Evolutionary conservation across 2,797 vertebrate genomes (phyloP), one percentile per base, ranked within the genome.

Genomic region (Pangasius larnaudii): DNA sequence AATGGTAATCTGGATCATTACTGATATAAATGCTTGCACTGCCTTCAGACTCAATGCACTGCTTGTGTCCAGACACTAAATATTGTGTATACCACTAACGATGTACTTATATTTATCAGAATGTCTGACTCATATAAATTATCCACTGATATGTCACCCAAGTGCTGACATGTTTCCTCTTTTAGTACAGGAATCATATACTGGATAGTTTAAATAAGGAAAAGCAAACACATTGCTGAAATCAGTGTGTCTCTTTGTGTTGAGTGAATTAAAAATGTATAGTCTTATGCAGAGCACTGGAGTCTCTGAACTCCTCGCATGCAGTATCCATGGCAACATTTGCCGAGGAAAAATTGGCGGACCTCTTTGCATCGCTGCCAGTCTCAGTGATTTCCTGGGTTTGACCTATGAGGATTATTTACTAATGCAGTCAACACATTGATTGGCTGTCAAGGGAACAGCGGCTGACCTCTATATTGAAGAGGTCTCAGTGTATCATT

Each of bases 261-360:
- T 59, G 63, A 84, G 39, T 71, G 85, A 86, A 89, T 96, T 95
- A 95, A 95, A 95, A 95, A 95, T 95, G 95, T 95, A 95, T 93
- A 95, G 93, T 94, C 94, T 79, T 94, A 95, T 93, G 91, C 91
- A 94, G 93, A 94, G 95, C 94, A 93, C 94, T 91, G 91, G 94
- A 94, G 94, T 94, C 94, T 93, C 94, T 94, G 93, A 95, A 94
- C 94, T 93, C 94, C 94, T 94, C 92, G 93, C 93, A 95, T 96
- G 94, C 92, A 90, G 95, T 96, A 95, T 95, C 96, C 95, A 97
- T 96, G 94, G 95, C 93, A 96, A 96, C 95, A 91, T 93, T 95
- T 94, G 94, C 86, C 81, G 94, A 94, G 94, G 94, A 91, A 59
- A 91, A 90, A 92, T 88, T 85, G 85, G 58, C 69, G 69, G 86